phyloP scores from a whole-genome alignment of 2,888 invertebrate genomes.

The Yponomeuta plumbellus region DNA sequence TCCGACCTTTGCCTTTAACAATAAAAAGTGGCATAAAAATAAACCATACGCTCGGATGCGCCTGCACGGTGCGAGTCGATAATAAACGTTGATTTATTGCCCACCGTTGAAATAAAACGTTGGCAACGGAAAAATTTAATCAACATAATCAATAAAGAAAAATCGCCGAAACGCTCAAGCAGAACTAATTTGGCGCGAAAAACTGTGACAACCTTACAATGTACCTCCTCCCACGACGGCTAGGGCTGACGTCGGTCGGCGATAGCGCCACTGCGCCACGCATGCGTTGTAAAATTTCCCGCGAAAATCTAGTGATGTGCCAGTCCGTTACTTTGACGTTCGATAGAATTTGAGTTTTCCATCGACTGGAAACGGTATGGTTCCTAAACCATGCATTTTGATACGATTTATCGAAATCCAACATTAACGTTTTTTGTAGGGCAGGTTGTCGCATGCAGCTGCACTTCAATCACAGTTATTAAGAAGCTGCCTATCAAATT shows the following conservation, averaged over 20 bases:
- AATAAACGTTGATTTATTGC: slow-evolving; percentile 36
- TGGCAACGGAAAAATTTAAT: background rate
- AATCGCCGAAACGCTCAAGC: slow-evolving; percentile 25
- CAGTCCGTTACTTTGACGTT: slow-evolving; percentile 22
- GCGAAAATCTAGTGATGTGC: slow-evolving; percentile 38
- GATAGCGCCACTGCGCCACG: slow-evolving; percentile 35
- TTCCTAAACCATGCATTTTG: no score
- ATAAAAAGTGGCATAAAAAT: slow-evolving; percentile 27
- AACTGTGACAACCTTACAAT: slow-evolving; percentile 35
- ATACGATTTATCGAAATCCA: no score
- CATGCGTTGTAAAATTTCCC: slow-evolving; percentile 44
- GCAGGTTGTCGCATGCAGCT: background rate
- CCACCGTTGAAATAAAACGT: slow-evolving; percentile 14
- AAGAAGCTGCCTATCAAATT: slow-evolving; percentile 61
- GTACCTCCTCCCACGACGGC: slow-evolving; percentile 25
- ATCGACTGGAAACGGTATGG: no score
- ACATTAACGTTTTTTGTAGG: background rate
- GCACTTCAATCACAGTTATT: slow-evolving; percentile 33
- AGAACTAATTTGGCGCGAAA: slow-evolving; percentile 52
- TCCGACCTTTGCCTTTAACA: slow-evolving; percentile 21
- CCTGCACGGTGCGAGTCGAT: slow-evolving; percentile 24
- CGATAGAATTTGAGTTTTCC: background rate
- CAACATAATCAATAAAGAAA: background rate
- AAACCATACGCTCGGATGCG: slow-evolving; percentile 21
- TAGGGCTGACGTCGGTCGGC: slow-evolving; percentile 25